These are phyloP conservation scores for Trichacis sp. DNA, from an alignment of 2,888 invertebrate species.

Conservation along the genomic window DNA sequence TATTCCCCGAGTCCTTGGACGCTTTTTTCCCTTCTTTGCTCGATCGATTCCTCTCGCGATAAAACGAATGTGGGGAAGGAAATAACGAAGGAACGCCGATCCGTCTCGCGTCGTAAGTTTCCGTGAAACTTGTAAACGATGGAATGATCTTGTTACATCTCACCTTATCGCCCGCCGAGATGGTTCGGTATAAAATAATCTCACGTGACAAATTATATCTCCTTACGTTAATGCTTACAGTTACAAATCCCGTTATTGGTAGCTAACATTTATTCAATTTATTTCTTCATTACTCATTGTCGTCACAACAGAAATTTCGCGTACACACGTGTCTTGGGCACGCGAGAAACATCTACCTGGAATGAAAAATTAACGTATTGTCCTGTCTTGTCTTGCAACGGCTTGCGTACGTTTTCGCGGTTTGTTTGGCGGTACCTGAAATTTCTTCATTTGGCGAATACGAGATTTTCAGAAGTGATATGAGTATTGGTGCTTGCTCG, in stretches of 20 bases:
- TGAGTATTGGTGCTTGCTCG: no score
- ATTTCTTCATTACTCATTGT: background rate
- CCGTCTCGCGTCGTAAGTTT: background rate
- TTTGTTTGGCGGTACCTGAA: no score
- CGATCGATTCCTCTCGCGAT: background rate
- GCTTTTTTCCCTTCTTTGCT: background rate
- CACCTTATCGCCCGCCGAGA: background rate
- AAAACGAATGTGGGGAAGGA: background rate
- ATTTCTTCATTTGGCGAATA: no score
- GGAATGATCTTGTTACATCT: background rate
- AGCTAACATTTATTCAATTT: background rate
- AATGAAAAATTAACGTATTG: no score
- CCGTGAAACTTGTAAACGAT: no score
- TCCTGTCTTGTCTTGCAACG: no score
- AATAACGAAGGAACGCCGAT: background rate
- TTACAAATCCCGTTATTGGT: constrained; percentile 7
- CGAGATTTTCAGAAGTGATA: no score
- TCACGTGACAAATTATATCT: constrained; percentile 29
- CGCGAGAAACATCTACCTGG: no score
- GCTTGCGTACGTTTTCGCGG: no score
- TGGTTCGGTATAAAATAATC: constrained; percentile 18
- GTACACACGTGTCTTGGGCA: background rate
- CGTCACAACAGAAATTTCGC: background rate
- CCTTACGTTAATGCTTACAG: constrained; percentile 16
- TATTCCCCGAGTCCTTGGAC: background rate